Percentiles rank a stretch among this genome's conserved stretches.
phyloP scores from a whole-genome alignment of 2,113 vertebrate genomes.

The Perca flavescens region DNA sequence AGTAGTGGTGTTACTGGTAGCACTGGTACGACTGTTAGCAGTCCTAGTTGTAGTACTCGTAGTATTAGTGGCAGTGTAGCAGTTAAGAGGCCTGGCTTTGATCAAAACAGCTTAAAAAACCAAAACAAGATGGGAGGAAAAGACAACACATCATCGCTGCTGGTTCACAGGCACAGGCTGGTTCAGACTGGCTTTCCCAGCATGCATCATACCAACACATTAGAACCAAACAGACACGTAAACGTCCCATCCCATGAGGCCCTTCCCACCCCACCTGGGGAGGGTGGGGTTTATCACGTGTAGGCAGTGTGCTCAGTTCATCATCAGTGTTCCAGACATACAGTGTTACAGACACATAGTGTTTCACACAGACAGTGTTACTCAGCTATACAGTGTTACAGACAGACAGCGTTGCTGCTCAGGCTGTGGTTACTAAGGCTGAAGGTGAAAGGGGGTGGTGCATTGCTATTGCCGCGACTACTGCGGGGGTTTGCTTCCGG shows the following conservation, averaged over 20 bases:
- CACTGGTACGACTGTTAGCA: conserved; percentile 1
- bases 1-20: conserved; percentile 21
- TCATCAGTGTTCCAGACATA: conserved; percentile 72
- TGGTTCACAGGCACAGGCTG: neutral
- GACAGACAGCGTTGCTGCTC: conserved; percentile 65
- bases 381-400: conserved; percentile 66
- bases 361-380: conserved; percentile 62
- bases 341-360: conserved; percentile 69
- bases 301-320: neutral
- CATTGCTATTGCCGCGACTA: conserved; percentile 51
- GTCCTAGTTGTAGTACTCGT: neutral
- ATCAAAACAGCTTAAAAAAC: conserved; percentile 27
- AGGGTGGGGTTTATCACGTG: conserved; percentile 12
- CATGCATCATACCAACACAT: conserved; percentile 26
- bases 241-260: neutral
- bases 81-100: conserved; percentile 14
- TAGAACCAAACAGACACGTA: neutral
- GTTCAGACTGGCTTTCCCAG: conserved; percentile 23
- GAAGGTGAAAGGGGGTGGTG: conserved; percentile 18
- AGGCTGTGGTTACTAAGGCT: conserved; percentile 37
- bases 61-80: conserved; percentile 18
- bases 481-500: conserved; percentile 45
- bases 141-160: neutral
- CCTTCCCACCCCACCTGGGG: neutral
- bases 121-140: neutral